Evolutionary conservation across 1,140 invertebrate species (phyloP).

Genomic region (Manduca sexta): DNA sequence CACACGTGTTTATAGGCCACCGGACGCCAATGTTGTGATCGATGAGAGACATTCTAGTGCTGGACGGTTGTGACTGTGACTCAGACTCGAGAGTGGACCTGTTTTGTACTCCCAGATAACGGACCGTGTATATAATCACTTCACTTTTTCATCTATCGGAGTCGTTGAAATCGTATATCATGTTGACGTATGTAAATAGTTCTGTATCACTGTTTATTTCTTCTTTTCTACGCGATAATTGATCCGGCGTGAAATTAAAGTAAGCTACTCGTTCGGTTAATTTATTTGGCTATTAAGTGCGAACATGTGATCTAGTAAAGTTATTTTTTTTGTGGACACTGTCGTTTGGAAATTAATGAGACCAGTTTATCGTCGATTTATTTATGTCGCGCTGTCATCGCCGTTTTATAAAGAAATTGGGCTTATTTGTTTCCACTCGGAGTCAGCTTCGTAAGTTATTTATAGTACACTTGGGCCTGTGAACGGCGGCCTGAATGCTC

Average conservation of each 20-base stretch:
- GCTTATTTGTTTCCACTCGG: constrained; percentile 60
- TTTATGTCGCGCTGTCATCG: constrained; percentile 48
- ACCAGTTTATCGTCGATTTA: constrained; percentile 57
- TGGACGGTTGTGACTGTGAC: constrained; percentile 41
- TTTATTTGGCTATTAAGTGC: constrained; percentile 67
- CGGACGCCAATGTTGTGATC: constrained; percentile 37
- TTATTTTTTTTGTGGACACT: constrained; percentile 55
- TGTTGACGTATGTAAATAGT: constrained; percentile 69
- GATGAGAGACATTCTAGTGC: constrained; percentile 40
- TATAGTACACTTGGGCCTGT: constrained; percentile 35
- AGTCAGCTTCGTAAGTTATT: constrained; percentile 47
- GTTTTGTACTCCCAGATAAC: constrained; percentile 49
- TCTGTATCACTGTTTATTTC: constrained; percentile 57
- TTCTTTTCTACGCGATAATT: constrained; percentile 50
- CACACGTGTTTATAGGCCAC: constrained; percentile 88
- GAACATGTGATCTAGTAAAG: constrained; percentile 67
- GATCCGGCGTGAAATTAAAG: constrained; percentile 60
- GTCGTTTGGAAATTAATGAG: constrained; percentile 65
- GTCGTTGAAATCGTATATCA: constrained; percentile 50
- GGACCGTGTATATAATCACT: constrained; percentile 56
- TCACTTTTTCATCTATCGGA: constrained; percentile 49
- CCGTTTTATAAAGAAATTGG: constrained; percentile 40
- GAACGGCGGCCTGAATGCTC: constrained; percentile 24
- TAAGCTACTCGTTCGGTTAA: constrained; percentile 57
- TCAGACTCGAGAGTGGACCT: constrained; percentile 46